phyloP scores from a whole-genome alignment of 2,797 vertebrate genomes.

The Intellagama lesueurii region DNA sequence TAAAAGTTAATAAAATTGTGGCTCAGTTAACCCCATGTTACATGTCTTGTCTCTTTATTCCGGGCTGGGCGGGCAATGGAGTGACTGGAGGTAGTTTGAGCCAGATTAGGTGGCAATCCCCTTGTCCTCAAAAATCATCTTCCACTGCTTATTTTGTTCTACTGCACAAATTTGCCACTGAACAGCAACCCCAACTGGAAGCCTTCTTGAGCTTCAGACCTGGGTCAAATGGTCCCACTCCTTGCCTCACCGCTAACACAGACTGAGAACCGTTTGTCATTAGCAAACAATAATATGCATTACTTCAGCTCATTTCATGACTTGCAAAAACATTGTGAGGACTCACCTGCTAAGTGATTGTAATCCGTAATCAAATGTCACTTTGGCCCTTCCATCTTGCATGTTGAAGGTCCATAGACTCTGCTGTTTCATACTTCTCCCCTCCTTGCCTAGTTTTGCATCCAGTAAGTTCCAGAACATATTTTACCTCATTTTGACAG shows the following conservation, averaged over 20 bases:
- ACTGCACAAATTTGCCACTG: no score
- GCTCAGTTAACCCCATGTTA: no score
- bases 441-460: conserved; percentile 68
- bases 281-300: background rate
- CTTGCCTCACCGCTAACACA: no score
- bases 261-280: background rate
- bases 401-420: background rate
- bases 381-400: background rate
- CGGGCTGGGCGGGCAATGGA: no score
- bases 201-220: no score
- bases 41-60: no score
- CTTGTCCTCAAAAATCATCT: background rate
- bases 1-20: no score
- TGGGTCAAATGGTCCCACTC: no score
- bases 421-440: conserved; percentile 53
- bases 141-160: background rate
- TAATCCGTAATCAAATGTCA: background rate
- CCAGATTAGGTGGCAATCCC: background rate
- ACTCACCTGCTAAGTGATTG: background rate
- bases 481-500: conserved; percentile 70
- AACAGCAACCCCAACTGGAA: no score
- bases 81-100: no score
- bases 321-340: background rate
- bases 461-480: conserved; percentile 60
- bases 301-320: background rate